Conservation (phyloP, 2,797 vertebrate genomes). For the Euthynnus affinis region DNA sequence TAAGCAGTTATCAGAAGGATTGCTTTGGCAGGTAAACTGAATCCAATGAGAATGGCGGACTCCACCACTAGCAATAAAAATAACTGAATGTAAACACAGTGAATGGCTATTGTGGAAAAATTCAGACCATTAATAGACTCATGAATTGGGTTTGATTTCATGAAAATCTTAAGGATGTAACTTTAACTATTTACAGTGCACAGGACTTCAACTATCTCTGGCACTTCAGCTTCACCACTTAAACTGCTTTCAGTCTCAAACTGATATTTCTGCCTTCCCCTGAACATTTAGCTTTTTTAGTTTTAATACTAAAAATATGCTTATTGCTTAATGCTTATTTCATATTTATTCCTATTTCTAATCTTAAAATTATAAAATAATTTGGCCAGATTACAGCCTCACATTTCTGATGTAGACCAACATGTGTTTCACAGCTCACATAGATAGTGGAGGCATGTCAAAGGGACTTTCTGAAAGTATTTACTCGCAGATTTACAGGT, state of each 20-base stretch:
- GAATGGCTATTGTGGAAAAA: no score
- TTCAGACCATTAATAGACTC: no score
- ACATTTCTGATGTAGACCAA: not conserved
- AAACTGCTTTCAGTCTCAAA: not conserved
- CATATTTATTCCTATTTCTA: not conserved
- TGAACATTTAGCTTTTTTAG: not conserved
- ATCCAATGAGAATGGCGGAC: no score
- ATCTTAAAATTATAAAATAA: not conserved
- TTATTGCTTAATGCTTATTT: not conserved
- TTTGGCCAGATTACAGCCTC: not conserved
- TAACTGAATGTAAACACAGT: no score
- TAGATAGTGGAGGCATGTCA: slow-evolving; percentile 31
- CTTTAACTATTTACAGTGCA: not conserved
- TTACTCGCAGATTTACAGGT: slow-evolving; percentile 68
- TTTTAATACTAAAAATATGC: not conserved
- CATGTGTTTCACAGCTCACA: slow-evolving; percentile 28
- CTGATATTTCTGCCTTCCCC: no score
- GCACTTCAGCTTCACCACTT: not conserved
- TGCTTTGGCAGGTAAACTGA: no score
- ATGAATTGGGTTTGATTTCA: no score
- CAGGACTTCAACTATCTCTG: not conserved
- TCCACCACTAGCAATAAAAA: no score
- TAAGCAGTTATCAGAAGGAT: no score
- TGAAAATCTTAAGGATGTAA: no score
- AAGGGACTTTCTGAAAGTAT: slow-evolving; percentile 55